A percentile compares a stretch with the other conserved stretches of the same genome.
Conservation (phyloP, 2,797 vertebrate species). For the Oreochromis grahami region DNA sequence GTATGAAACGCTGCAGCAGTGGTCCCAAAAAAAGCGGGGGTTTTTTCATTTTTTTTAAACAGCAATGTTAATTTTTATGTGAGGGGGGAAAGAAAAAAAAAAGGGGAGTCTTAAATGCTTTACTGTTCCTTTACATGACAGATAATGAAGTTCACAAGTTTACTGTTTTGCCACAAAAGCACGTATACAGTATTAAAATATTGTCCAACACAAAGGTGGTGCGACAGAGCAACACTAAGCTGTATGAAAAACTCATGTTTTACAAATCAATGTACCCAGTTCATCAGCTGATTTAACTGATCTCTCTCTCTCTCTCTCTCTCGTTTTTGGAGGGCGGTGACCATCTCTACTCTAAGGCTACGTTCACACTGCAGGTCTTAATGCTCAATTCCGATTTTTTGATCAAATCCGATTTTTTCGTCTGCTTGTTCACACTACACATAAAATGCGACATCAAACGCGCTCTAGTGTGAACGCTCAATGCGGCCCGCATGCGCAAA, state of each 20-base stretch:
- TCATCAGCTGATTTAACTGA: fast-evolving
- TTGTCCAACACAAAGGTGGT: neutral
- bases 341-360: too few relatives aligned
- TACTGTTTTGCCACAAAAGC: neutral
- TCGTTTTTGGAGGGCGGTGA: too few relatives aligned
- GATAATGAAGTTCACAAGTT: neutral
- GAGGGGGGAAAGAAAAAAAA: too few relatives aligned
- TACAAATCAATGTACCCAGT: neutral
- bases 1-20: neutral
- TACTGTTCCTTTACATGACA: too few relatives aligned
- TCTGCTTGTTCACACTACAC: too few relatives aligned
- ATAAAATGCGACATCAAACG: too few relatives aligned
- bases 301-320: neutral
- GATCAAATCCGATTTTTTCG: too few relatives aligned
- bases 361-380: too few relatives aligned
- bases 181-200: neutral
- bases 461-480: too few relatives aligned
- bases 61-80: fast-evolving
- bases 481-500: too few relatives aligned
- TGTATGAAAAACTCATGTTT: fast-evolving
- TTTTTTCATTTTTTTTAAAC: neutral
- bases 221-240: neutral
- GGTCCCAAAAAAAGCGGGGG: too few relatives aligned
- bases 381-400: too few relatives aligned
- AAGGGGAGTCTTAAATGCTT: neutral